Evolutionary conservation across 1,140 invertebrate genomes (phyloP).

Genomic region (Copidosoma floridanum): DNA sequence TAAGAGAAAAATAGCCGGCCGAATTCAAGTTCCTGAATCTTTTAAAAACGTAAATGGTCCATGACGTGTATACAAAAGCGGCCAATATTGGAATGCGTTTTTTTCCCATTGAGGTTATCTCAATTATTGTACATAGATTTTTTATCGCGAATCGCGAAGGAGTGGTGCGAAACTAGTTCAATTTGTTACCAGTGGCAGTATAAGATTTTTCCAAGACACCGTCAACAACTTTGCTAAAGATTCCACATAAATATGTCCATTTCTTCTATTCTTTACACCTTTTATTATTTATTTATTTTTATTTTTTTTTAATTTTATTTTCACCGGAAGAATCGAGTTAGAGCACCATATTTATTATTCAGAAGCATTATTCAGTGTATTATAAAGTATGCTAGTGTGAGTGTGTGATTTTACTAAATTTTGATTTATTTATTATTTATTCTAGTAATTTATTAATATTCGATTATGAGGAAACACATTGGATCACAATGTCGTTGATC

Average conservation of each 20-base stretch:
- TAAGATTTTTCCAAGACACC: constrained; percentile 32
- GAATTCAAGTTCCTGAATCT: constrained; percentile 42
- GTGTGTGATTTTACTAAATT: constrained; percentile 46
- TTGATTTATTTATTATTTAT: constrained; percentile 56
- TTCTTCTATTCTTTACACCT: too few relatives aligned
- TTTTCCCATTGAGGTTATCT: constrained; percentile 38
- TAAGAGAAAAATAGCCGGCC: constrained; percentile 32
- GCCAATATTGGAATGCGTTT: constrained; percentile 34
- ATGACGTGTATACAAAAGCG: constrained; percentile 35
- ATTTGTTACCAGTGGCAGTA: constrained; percentile 48
- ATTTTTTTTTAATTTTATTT: too few relatives aligned
- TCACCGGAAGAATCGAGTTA: constrained; percentile 22
- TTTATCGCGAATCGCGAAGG: constrained; percentile 36
- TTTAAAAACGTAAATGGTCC: constrained; percentile 27
- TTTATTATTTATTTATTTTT: constrained; percentile 18
- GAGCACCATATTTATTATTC: constrained; percentile 42
- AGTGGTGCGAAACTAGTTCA: constrained; percentile 48
- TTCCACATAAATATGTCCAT: constrained; percentile 21
- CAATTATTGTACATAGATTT: constrained; percentile 45
- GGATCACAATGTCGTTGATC: not conserved
- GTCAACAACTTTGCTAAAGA: constrained; percentile 21
- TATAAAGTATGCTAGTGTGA: constrained; percentile 33
- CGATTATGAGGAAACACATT: constrained; percentile 14
- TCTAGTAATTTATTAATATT: constrained; percentile 39
- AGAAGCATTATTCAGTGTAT: constrained; percentile 31